Evolutionary conservation across 2,797 vertebrate species (phyloP).

Genomic region (Hippoglossus hippoglossus): DNA sequence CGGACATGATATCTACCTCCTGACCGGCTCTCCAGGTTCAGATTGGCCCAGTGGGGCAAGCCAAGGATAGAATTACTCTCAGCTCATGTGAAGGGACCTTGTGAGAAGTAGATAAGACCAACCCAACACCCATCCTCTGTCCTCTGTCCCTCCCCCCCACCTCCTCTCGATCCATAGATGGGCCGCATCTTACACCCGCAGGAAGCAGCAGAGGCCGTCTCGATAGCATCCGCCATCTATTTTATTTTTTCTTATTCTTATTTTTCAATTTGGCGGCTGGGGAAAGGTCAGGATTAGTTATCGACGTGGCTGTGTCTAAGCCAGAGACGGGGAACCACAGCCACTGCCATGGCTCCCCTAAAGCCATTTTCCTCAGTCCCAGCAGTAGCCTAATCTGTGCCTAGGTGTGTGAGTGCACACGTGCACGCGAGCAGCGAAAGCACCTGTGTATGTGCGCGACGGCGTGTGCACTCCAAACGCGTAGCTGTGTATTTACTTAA

Average conservation of each 20-base stretch:
- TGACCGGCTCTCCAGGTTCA: conserved; percentile 35
- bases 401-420: conserved; percentile 47
- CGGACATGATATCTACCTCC: conserved; percentile 36
- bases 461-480: conserved; percentile 12
- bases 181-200: conserved; percentile 72
- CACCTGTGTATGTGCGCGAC: conserved; percentile 24
- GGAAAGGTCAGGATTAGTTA: conserved; percentile 89
- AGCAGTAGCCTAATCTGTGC: conserved; percentile 75
- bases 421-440: conserved; percentile 13
- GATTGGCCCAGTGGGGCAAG: conserved; percentile 46
- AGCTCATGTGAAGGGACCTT: conserved; percentile 61
- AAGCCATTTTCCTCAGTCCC: conserved; percentile 81
- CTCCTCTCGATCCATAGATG: conserved; percentile 79
- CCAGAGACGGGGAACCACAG: conserved; percentile 75
- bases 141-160: conserved; percentile 44
- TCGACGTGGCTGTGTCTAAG: conserved; percentile 84
- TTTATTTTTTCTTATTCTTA: conserved; percentile 86
- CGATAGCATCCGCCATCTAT: conserved; percentile 85
- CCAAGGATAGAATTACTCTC: conserved; percentile 64
- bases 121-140: conserved; percentile 44
- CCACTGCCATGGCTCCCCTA: conserved; percentile 74
- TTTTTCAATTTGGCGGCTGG: conserved; percentile 86
- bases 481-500: conserved; percentile 31
- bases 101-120: conserved; percentile 64
- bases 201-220: conserved; percentile 73